phyloP scores from a whole-genome alignment of 2,888 invertebrate species.

The Drosophila meridiana region DNA sequence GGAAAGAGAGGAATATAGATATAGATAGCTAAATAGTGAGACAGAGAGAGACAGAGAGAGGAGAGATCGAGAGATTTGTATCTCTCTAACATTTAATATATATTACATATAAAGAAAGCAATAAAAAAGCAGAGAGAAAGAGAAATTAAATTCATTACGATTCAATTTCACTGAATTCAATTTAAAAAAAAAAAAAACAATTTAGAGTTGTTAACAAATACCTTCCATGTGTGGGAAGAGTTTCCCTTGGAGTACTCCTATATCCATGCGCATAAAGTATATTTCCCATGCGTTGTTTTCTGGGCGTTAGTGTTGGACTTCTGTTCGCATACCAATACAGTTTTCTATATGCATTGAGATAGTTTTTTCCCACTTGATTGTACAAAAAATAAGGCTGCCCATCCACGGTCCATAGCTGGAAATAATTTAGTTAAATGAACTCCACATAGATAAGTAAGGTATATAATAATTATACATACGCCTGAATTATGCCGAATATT shows the following conservation, averaged over 20 bases:
- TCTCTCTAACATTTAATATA: too few relatives aligned
- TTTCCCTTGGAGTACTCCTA: background rate
- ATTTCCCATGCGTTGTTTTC: constrained; percentile 5
- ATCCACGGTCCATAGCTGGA: constrained; percentile 1
- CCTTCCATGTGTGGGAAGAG: background rate
- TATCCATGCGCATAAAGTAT: constrained; percentile 3
- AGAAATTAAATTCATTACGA: too few relatives aligned
- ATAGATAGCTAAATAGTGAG: too few relatives aligned
- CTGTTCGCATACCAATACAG: constrained; percentile 6
- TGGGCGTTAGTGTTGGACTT: constrained; percentile 1
- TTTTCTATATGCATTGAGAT: constrained; percentile 6
- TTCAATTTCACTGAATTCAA: too few relatives aligned
- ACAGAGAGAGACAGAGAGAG: too few relatives aligned
- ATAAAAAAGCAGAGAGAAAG: too few relatives aligned
- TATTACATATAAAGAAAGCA: too few relatives aligned
- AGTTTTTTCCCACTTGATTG: constrained; percentile 2
- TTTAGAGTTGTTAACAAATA: background rate
- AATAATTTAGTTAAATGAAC: too few relatives aligned
- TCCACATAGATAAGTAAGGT: too few relatives aligned
- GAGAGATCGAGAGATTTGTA: too few relatives aligned
- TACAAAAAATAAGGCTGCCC: background rate
- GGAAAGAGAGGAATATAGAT: too few relatives aligned
- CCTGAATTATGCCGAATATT: background rate
- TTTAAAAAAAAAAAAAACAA: too few relatives aligned
- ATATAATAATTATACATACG: background rate